phyloP scores from a whole-genome alignment of 2,113 vertebrate genomes.

The Theropithecus gelada region DNA sequence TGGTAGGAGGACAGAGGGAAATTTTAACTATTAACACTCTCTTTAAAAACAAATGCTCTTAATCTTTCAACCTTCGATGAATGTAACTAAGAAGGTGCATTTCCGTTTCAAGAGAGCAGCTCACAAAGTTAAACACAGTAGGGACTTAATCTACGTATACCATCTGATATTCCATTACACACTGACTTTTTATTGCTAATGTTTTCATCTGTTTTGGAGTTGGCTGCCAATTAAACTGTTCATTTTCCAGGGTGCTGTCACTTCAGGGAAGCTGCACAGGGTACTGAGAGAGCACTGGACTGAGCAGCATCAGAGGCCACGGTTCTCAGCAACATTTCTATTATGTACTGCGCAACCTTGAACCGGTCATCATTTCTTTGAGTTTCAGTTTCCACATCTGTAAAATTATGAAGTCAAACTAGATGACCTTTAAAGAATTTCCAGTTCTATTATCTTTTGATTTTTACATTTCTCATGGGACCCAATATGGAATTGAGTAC shows the following conservation, averaged over 20 bases:
- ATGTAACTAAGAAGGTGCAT: not conserved
- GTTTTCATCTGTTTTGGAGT: conserved; percentile 3
- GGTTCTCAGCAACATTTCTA: not conserved
- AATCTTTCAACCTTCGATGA: not conserved
- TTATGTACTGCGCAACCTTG: not conserved
- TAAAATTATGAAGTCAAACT: not conserved
- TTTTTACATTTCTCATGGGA: not conserved
- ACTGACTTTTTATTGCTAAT: not conserved
- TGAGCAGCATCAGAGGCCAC: not conserved
- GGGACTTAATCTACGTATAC: not conserved
- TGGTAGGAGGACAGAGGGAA: not conserved
- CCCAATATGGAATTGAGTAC: not conserved
- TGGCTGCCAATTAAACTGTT: not conserved
- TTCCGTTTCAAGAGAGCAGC: not conserved
- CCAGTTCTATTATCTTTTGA: not conserved
- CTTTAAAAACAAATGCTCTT: not conserved
- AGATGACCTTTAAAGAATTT: not conserved
- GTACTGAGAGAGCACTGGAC: not conserved
- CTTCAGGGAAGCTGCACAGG: not conserved
- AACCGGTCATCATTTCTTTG: not conserved
- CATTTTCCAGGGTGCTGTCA: not conserved
- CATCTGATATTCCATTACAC: not conserved
- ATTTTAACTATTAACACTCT: not conserved
- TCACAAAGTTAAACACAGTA: not conserved
- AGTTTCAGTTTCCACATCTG: not conserved